Base-by-base conservation (phyloP, 2,113 vertebrate species). In the Oreochromis spilurus region DNA sequence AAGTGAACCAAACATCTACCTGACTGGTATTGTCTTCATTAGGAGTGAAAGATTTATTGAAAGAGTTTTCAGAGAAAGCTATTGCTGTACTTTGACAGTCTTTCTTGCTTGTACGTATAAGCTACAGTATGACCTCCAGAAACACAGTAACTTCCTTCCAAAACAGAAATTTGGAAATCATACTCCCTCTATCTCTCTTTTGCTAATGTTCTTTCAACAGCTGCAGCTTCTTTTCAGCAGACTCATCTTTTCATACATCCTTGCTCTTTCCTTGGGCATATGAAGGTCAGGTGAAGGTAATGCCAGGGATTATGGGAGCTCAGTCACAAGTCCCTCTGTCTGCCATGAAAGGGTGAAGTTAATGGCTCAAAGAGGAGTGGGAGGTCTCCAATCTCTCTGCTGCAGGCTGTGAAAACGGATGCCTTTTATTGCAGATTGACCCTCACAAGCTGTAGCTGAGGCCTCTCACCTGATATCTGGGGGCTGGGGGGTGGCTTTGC, bases 391-490 rank as follows among this genome's bases (percentile, higher is more conserved):
- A 90, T 94, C 92, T 91, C 90, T 84, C 48, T 58, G 87, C 93
- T 14, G 83, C 93, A 92, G 84, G 94, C 95, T 92, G 84, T 95
- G 94, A 96, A 96, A 96, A 95, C 89, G 85, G 90, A 95, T 93
- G 95, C 93, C 88, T 96, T 96, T 96, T 96, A 96, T 95, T 95
- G 95, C 94, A 93, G 90, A 94, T 94, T 96, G 95, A 96, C 94
- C 93, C 94, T 87, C 90, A 82, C 89, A 90, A 93, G 92, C 91
- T 90, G 89, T 87, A 92, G 93, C 87, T 83, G 88, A 91, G 90
- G 83, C 88, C 92, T 88, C 88, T 87, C 89, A 89, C 87, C 91
- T 92, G 93, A 90, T 91, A 90, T 87, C 65, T 70, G 50, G 34
- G 83, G n/a, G 10, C 58, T 34, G 6, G 26, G 72, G 62, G 75